These are phyloP conservation scores for Phaetusa simplex DNA, from an alignment of 2,113 vertebrate genomes.

Conservation along the genomic window DNA sequence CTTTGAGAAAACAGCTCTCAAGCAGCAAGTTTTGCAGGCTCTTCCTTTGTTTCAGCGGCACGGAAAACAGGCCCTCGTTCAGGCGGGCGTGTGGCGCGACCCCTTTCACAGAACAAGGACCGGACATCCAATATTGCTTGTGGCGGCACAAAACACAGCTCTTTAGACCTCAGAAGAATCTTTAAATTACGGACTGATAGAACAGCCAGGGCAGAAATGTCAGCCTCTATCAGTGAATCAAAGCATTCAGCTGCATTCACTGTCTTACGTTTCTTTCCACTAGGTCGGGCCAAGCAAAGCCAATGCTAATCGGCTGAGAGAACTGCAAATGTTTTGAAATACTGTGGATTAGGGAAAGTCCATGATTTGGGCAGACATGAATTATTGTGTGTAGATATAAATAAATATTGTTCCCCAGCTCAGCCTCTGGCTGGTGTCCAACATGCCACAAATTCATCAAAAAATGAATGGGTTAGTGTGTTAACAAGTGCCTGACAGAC, in stretches of 20 bases:
- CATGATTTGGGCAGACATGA: slow-evolving; percentile 62
- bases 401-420: slow-evolving; percentile 78
- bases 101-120: not conserved
- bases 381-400: slow-evolving; percentile 77
- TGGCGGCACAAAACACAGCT: not conserved
- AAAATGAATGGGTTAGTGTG: slow-evolving; percentile 74
- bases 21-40: not conserved
- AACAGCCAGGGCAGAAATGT: not conserved
- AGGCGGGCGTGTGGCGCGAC: not conserved
- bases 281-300: slow-evolving; percentile 49
- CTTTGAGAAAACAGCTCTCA: not conserved
- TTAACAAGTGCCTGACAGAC: slow-evolving; percentile 67
- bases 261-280: slow-evolving; percentile 24
- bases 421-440: slow-evolving; percentile 56
- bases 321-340: slow-evolving; percentile 72
- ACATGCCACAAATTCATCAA: slow-evolving; percentile 25
- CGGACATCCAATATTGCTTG: not conserved
- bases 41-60: not conserved
- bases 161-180: not conserved
- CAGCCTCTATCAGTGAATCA: slow-evolving; percentile 51
- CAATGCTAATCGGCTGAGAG: slow-evolving; percentile 44
- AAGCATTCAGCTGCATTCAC: slow-evolving; percentile 53
- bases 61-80: not conserved
- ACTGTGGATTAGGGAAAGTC: slow-evolving; percentile 53
- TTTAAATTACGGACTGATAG: not conserved